Conservation (phyloP, 2,113 vertebrate species). For the Acinonyx jubatus region DNA sequence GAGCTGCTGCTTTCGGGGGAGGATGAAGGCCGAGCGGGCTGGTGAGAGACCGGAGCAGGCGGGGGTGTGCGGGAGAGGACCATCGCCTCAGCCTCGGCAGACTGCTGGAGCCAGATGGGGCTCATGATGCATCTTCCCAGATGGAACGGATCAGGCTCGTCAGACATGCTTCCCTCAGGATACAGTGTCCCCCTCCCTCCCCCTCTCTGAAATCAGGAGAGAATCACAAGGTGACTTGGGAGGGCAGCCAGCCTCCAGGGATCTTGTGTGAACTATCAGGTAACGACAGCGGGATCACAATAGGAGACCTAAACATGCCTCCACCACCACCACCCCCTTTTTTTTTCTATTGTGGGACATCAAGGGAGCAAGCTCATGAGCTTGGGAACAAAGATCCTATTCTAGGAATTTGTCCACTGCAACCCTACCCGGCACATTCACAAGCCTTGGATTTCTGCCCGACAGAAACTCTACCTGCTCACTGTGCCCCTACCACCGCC, state of each 20-base stretch:
- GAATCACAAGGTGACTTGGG: slow-evolving; percentile 70
- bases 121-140: slow-evolving; percentile 16
- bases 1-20: neutral
- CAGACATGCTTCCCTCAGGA: slow-evolving; percentile 42
- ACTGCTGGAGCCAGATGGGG: slow-evolving; percentile 42
- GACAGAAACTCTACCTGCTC: slow-evolving; percentile 75
- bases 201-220: neutral
- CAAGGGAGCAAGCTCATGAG: slow-evolving; percentile 74
- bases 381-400: slow-evolving; percentile 74
- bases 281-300: slow-evolving; percentile 37
- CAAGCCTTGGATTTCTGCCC: slow-evolving; percentile 17
- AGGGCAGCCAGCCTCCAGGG: slow-evolving; percentile 51
- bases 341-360: slow-evolving; percentile 72
- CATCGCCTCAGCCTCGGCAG: neutral
- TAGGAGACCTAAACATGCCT: slow-evolving; percentile 24
- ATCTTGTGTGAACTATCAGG: slow-evolving; percentile 28
- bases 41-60: neutral
- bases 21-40: neutral
- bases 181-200: slow-evolving; percentile 35
- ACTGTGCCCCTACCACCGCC: neutral
- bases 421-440: slow-evolving; percentile 63
- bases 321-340: fast-evolving
- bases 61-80: neutral
- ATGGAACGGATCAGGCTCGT: slow-evolving; percentile 49
- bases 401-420: slow-evolving; percentile 80